Evolutionary conservation across 1,140 invertebrate species (phyloP).

Genomic region (Eumeta japonica): DNA sequence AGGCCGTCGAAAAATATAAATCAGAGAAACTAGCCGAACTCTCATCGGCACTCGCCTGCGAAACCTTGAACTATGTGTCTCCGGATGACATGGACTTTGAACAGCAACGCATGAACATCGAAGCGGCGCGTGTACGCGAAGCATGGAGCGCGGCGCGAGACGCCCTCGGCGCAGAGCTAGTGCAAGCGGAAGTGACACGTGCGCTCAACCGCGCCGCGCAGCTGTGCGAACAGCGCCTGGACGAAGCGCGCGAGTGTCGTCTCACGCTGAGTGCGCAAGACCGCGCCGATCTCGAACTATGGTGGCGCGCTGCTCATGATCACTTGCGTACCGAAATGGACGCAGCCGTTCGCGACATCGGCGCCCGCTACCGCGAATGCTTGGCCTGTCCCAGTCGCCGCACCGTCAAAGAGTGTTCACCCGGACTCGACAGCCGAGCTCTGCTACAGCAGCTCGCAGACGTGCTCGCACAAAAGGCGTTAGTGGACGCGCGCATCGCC

Average conservation of each 20-base stretch:
- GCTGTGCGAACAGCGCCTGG: conserved; percentile 60
- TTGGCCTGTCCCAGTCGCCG: conserved; percentile 50
- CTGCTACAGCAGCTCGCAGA: conserved; percentile 71
- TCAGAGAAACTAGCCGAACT: conserved; percentile 67
- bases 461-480: conserved; percentile 72
- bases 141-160: conserved; percentile 69
- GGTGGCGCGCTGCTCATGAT: conserved; percentile 69
- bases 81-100: conserved; percentile 37
- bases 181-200: conserved; percentile 72
- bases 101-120: conserved; percentile 30
- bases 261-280: conserved; percentile 63
- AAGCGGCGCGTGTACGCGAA: conserved; percentile 59
- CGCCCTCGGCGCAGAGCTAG: conserved; percentile 68
- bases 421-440: conserved; percentile 51
- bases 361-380: conserved; percentile 63
- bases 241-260: conserved; percentile 43
- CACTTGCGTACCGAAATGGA: conserved; percentile 69
- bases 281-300: conserved; percentile 65
- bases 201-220: conserved; percentile 67
- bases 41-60: conserved; percentile 64
- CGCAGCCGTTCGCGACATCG: conserved; percentile 64
- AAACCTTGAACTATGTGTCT: conserved; percentile 62
- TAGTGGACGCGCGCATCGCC: conserved; percentile 70
- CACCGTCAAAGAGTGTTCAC: conserved; percentile 43
- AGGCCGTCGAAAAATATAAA: conserved; percentile 65